Conservation (phyloP, 2,888 invertebrate species). For the Eubasilissa splendida region DNA sequence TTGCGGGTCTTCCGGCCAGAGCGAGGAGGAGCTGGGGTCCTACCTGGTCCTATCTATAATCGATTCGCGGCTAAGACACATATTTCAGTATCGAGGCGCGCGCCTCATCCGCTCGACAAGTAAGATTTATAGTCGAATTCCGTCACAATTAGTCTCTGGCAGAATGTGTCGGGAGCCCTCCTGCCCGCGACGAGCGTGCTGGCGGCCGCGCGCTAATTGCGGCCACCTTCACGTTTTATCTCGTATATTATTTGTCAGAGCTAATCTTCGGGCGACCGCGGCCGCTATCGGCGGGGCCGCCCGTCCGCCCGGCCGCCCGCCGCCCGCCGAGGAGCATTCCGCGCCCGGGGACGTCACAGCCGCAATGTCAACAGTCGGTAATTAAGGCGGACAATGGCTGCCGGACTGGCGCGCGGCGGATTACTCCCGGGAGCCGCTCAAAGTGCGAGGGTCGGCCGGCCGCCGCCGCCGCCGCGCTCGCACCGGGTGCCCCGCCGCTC, state of each 20-base stretch:
- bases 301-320: background rate
- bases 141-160: background rate
- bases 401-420: constrained; percentile 1
- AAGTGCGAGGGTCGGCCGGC: constrained; percentile 10
- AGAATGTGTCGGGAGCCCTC: too few relatives aligned
- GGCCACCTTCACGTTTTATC: constrained; percentile 37
- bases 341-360: constrained; percentile 22
- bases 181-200: background rate
- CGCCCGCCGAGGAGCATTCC: constrained; percentile 5
- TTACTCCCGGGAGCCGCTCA: constrained; percentile 22
- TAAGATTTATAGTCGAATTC: background rate
- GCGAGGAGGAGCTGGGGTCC: constrained; percentile 11
- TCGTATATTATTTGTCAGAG: constrained; percentile 24
- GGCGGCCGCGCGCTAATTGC: constrained; percentile 31
- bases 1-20: constrained; percentile 42
- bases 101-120: background rate
- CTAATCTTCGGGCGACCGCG: constrained; percentile 31
- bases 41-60: constrained; percentile 17
- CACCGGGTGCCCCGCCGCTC: constrained; percentile 5
- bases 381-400: constrained; percentile 31
- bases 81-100: background rate
- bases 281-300: constrained; percentile 3
- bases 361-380: constrained; percentile 1
- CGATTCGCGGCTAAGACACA: constrained; percentile 22
- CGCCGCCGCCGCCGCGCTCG: too few relatives aligned